A percentile compares a stretch with the other conserved stretches of the same genome.
Conservation (phyloP, 2,113 vertebrate species). For the Neogobius melanostomus region DNA sequence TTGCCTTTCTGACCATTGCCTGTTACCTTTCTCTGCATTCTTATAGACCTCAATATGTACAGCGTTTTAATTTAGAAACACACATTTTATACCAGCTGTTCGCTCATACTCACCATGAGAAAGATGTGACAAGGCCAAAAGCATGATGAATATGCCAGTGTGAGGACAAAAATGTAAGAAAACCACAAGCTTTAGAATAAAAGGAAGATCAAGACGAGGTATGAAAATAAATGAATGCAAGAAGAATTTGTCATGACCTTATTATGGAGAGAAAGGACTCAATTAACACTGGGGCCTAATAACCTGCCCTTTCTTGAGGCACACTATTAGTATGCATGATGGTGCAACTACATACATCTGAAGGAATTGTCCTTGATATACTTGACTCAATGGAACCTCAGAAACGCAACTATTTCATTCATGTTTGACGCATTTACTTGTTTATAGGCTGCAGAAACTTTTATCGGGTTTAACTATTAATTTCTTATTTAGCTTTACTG, state of each 20-base stretch:
- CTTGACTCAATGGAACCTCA: too few species aligned
- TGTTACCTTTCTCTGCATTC: constrained; percentile 1
- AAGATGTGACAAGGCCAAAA: not conserved
- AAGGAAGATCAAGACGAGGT: constrained; percentile 8
- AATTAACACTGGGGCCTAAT: constrained; percentile 34
- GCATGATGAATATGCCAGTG: not conserved
- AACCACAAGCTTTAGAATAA: not conserved
- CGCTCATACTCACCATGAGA: not conserved
- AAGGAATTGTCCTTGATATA: not conserved
- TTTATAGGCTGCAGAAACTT: too few species aligned
- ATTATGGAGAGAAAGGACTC: constrained; percentile 31
- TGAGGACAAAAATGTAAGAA: not conserved
- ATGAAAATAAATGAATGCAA: constrained; percentile 4
- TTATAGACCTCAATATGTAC: not conserved
- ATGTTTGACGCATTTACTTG: too few species aligned
- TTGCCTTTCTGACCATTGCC: not conserved
- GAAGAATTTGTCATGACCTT: constrained; percentile 21
- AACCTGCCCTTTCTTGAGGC: constrained; percentile 23
- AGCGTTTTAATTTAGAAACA: not conserved
- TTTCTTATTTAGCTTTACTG: too few species aligned
- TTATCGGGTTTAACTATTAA: too few species aligned
- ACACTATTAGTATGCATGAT: constrained; percentile 16
- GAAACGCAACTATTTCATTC: too few species aligned
- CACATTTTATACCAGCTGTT: not conserved
- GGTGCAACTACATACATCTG: not conserved